These are phyloP conservation scores for Botia kubotai DNA, from an alignment of 2,797 vertebrate genomes.

Conservation along the genomic window DNA sequence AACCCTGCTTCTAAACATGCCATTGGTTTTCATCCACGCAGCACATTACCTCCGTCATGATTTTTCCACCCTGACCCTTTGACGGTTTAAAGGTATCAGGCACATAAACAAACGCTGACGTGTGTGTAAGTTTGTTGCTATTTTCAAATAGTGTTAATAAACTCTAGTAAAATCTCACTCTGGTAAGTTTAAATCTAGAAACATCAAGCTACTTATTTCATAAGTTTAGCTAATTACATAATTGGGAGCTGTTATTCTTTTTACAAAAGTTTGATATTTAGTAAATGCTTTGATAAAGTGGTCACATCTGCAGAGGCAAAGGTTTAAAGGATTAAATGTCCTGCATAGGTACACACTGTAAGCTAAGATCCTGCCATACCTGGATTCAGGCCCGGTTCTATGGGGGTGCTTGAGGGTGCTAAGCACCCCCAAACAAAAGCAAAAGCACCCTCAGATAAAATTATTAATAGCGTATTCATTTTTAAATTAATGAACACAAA, in stretches of 20 bases:
- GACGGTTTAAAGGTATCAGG: constrained; percentile 7
- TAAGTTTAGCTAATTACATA: background rate
- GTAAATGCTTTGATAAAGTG: background rate
- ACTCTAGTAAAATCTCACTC: background rate
- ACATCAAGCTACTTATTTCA: background rate
- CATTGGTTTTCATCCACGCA: too few relatives aligned
- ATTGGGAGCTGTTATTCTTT: background rate
- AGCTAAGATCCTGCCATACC: background rate
- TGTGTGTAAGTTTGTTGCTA: constrained; percentile 24
- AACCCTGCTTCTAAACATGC: background rate
- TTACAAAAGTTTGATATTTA: background rate
- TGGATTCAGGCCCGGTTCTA: too few relatives aligned
- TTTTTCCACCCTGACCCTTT: constrained; percentile 26
- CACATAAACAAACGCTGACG: background rate
- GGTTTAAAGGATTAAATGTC: background rate
- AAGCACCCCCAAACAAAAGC: too few relatives aligned
- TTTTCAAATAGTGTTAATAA: constrained; percentile 12
- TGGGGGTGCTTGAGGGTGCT: too few relatives aligned
- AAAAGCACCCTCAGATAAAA: too few relatives aligned
- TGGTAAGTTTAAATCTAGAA: background rate
- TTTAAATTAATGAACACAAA: too few relatives aligned
- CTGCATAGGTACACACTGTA: background rate
- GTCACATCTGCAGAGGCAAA: background rate
- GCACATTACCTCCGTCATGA: background rate
- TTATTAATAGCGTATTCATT: too few relatives aligned